phyloP scores from a whole-genome alignment of 2,797 vertebrate genomes.

The Phrynocephalus forsythii region DNA sequence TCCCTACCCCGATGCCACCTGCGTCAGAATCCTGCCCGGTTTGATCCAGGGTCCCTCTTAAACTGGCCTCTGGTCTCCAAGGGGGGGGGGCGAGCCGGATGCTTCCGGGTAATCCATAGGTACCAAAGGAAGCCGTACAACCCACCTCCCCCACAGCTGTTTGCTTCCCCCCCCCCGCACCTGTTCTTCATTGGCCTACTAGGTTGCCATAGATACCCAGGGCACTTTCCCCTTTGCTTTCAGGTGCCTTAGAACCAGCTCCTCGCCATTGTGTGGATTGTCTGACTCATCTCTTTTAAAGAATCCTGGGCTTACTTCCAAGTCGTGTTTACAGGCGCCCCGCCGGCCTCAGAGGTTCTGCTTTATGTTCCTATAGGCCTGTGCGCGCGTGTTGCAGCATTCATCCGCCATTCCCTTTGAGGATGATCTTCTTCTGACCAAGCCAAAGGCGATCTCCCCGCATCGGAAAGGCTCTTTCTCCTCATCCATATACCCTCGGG shows the following conservation, averaged over 20 bases:
- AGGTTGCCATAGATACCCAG: not conserved
- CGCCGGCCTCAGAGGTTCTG: constrained; percentile 6
- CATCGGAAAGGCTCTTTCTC: not conserved
- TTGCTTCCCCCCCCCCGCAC: not conserved
- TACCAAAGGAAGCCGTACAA: not conserved
- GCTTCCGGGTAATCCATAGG: not conserved
- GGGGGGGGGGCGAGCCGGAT: not conserved
- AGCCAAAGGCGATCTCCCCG: not conserved
- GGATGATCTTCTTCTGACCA: not conserved
- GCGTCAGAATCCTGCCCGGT: not conserved
- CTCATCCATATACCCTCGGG: constrained; percentile 23
- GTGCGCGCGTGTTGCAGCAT: no score
- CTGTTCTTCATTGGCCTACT: no score
- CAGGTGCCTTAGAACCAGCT: not conserved
- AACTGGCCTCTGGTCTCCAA: not conserved
- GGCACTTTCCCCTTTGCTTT: not conserved
- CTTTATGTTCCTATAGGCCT: constrained; percentile 32
- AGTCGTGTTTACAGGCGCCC: not conserved
- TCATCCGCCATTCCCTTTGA: no score
- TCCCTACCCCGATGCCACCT: not conserved
- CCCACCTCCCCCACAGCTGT: not conserved
- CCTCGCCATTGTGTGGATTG: not conserved
- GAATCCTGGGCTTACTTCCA: not conserved
- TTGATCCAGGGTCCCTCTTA: not conserved
- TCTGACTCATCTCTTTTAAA: not conserved